phyloP scores from a whole-genome alignment of 2,888 invertebrate genomes.

The Ennomos fuscantarius region DNA sequence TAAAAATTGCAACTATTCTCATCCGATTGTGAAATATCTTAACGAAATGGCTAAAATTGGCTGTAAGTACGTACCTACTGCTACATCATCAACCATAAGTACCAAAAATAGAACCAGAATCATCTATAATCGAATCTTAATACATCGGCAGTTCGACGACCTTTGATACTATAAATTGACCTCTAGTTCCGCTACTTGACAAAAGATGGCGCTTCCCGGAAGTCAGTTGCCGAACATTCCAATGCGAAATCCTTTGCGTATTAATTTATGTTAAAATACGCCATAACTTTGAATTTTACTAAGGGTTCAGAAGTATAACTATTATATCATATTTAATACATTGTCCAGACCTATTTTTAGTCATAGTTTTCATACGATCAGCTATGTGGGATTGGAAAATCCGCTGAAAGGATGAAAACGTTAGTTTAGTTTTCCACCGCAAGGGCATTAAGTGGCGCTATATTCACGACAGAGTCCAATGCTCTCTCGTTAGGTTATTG shows the following conservation, averaged over 20 bases:
- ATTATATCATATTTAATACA: too few species aligned
- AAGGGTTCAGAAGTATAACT: too few species aligned
- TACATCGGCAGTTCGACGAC: constrained; percentile 50
- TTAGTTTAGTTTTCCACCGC: constrained; percentile 36
- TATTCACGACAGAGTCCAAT: constrained; percentile 61
- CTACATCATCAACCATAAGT: constrained; percentile 43
- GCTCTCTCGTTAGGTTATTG: constrained; percentile 64
- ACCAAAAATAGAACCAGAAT: constrained; percentile 49
- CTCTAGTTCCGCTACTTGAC: constrained; percentile 49
- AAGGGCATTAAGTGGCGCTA: constrained; percentile 43
- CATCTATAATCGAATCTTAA: constrained; percentile 44
- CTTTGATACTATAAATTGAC: constrained; percentile 46
- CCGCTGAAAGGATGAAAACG: constrained; percentile 23
- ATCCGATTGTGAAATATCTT: constrained; percentile 12
- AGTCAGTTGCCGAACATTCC: constrained; percentile 28
- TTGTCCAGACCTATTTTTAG: too few species aligned
- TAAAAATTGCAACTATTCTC: constrained; percentile 14
- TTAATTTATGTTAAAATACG: neutral
- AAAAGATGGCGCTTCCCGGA: constrained; percentile 58
- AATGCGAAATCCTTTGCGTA: constrained; percentile 1
- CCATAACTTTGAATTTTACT: too few species aligned
- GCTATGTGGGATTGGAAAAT: constrained; percentile 6
- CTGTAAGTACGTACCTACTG: constrained; percentile 32
- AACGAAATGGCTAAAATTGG: constrained; percentile 26
- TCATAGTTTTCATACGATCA: too few species aligned